A percentile compares a stretch with the other conserved stretches of the same genome.
Conservation (phyloP, 2,113 vertebrate species). For the Podocnemis expansa region DNA sequence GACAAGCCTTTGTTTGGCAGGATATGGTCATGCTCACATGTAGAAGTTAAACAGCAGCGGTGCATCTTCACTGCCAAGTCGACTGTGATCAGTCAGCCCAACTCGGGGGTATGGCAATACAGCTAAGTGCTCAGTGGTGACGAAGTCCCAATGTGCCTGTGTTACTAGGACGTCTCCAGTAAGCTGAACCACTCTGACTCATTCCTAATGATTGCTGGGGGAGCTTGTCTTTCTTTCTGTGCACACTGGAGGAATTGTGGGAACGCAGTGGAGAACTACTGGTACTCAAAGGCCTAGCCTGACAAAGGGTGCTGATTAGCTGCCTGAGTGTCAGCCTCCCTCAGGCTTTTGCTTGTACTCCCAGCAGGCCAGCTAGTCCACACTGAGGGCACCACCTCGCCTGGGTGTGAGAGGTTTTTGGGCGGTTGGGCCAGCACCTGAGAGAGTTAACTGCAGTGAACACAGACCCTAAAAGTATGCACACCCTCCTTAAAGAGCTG, state of each 20-base stretch:
- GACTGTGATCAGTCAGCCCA: not conserved
- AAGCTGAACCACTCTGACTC: not conserved
- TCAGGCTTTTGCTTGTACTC: not conserved
- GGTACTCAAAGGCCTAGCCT: not conserved
- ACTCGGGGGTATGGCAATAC: not conserved
- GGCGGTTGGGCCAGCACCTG: not conserved
- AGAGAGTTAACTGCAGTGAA: not conserved
- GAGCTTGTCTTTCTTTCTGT: not conserved
- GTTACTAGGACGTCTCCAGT: not conserved
- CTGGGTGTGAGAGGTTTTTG: not conserved
- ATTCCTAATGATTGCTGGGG: not conserved
- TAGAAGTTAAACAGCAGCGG: fast-evolving
- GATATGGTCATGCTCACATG: not conserved
- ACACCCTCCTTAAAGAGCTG: not conserved
- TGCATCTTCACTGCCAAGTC: not conserved
- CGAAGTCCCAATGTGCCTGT: no score
- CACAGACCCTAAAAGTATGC: not conserved
- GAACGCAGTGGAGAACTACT: not conserved
- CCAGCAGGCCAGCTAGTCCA: not conserved
- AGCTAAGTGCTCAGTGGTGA: not conserved
- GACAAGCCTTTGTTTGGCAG: not conserved
- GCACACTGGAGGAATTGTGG: not conserved
- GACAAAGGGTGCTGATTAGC: no score
- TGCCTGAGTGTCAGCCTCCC: not conserved
- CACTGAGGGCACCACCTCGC: not conserved